Percentiles rank a stretch among this genome's conserved stretches.
phyloP scores from a whole-genome alignment of 35 echinoderm and acorn worm species.

The Heliocidaris tuberculata region DNA sequence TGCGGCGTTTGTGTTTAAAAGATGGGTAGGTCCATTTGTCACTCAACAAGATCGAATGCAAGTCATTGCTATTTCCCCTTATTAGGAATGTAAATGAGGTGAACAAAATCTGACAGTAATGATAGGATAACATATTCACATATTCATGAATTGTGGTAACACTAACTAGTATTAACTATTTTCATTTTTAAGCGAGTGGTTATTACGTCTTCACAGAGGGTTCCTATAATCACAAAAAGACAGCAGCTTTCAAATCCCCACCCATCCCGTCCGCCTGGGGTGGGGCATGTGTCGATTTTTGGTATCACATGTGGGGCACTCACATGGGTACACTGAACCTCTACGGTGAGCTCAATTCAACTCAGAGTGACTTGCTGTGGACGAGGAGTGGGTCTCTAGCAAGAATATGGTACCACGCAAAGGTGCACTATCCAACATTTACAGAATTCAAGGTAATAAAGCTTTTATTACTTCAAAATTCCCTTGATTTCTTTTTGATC shows the following conservation, averaged over 20 bases:
- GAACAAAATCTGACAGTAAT: no score
- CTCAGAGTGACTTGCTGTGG: background rate
- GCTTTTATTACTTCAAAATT: no score
- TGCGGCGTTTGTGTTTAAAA: no score
- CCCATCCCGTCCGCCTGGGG: background rate
- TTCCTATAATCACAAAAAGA: background rate
- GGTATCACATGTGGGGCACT: conserved; percentile 69
- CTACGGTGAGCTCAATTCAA: background rate
- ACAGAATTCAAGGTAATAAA: background rate
- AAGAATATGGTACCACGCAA: background rate
- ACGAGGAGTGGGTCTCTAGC: background rate
- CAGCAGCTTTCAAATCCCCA: background rate
- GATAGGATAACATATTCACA: no score
- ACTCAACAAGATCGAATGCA: no score
- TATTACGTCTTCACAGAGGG: conserved; percentile 47
- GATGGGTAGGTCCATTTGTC: no score
- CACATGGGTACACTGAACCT: conserved; percentile 58
- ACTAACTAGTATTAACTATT: no score
- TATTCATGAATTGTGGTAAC: no score
- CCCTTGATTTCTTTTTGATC: no score
- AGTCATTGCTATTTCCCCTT: no score
- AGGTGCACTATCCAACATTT: background rate
- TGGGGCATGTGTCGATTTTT: conserved; percentile 51
- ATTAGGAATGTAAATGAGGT: no score
- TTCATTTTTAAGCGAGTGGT: background rate